Conservation (phyloP, 2,888 invertebrate genomes). For the Rutpela maculata region DNA sequence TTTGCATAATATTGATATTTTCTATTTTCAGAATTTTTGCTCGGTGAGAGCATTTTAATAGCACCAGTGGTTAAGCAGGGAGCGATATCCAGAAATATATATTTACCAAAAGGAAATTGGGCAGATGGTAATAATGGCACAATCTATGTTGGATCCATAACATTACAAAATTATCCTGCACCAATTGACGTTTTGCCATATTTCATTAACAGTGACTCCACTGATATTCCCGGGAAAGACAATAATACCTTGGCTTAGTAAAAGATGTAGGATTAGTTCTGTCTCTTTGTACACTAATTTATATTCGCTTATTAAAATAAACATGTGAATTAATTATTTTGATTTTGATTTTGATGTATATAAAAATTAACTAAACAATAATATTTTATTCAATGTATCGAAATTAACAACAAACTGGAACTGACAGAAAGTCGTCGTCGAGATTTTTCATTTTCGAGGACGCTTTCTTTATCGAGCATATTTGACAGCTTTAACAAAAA, state of each 20-base stretch:
- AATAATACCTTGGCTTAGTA: neutral
- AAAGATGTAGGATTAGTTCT: neutral
- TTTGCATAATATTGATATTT: neutral
- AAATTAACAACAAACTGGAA: no score
- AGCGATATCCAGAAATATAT: slow-evolving; percentile 80
- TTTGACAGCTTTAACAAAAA: no score
- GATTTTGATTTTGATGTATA: neutral
- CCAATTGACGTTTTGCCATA: slow-evolving; percentile 82
- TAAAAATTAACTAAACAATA: no score
- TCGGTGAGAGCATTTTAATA: slow-evolving; percentile 85
- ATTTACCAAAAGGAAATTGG: slow-evolving; percentile 87
- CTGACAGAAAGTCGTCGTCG: no score
- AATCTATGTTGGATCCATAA: slow-evolving; percentile 77
- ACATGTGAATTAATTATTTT: neutral
- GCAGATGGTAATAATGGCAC: slow-evolving; percentile 76
- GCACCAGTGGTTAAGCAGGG: slow-evolving; percentile 84
- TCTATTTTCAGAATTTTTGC: slow-evolving; percentile 81
- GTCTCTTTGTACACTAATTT: neutral
- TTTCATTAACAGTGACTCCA: neutral
- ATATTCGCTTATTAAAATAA: neutral
- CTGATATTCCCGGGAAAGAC: neutral
- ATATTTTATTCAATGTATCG: no score
- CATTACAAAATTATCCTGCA: slow-evolving; percentile 80
- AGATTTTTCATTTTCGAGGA: no score
- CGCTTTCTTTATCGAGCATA: no score